Conservation (phyloP, 2,888 invertebrate genomes). For the Ochropacha duplaris region DNA sequence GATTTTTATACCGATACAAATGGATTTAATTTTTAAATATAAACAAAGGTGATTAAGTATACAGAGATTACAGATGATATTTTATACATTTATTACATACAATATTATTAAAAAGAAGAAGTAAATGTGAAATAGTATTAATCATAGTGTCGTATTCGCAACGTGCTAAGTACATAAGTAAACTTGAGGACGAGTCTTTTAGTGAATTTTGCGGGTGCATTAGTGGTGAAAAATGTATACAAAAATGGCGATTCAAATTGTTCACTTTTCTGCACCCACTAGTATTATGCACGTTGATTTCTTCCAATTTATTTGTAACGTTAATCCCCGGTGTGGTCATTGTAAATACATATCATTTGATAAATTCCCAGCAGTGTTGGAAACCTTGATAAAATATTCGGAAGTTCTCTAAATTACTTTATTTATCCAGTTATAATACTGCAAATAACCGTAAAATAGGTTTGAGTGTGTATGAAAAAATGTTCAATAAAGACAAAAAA, state of each 20-base stretch:
- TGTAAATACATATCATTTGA: conserved; percentile 78
- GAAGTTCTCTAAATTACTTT: conserved; percentile 20
- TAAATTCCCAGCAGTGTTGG: conserved; percentile 62
- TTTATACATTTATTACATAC: conserved; percentile 83
- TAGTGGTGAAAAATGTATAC: conserved; percentile 44
- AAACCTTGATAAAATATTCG: conserved; percentile 20
- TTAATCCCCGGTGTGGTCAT: conserved; percentile 19
- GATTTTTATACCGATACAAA: conserved; percentile 83
- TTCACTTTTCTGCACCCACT: conserved; percentile 35
- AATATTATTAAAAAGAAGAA: conserved; percentile 72
- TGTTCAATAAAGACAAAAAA: background rate
- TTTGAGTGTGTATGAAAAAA: conserved; percentile 19
- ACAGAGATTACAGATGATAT: conserved; percentile 84
- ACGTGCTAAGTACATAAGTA: conserved; percentile 60
- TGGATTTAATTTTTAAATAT: conserved; percentile 84
- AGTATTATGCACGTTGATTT: conserved; percentile 25
- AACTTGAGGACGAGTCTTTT: conserved; percentile 14
- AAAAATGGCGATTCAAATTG: conserved; percentile 9
- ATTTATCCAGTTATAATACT: conserved; percentile 32
- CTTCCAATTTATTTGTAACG: conserved; percentile 19
- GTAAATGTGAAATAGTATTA: conserved; percentile 80
- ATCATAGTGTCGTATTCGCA: conserved; percentile 68
- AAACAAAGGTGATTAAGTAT: conserved; percentile 82
- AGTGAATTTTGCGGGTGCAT: conserved; percentile 4
- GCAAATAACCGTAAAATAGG: conserved; percentile 19